Evolutionary conservation across 1,140 invertebrate genomes (phyloP).

Genomic region (Tenebrio molitor): DNA sequence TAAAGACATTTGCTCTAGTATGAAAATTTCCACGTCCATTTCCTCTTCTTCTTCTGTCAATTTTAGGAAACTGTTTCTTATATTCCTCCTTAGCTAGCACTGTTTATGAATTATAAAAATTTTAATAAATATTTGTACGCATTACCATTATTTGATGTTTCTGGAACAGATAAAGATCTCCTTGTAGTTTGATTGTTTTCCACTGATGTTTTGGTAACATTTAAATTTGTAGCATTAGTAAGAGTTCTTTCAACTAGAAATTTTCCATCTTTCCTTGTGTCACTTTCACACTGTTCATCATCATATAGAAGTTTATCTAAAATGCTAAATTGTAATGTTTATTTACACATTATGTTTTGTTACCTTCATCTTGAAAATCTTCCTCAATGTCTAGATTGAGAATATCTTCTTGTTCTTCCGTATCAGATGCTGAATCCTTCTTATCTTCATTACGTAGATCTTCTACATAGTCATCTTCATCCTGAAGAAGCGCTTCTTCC

Average conservation of each 20-base stretch:
- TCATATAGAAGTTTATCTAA: slow-evolving; percentile 13
- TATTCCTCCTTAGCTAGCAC: too few species aligned
- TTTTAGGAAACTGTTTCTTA: background rate
- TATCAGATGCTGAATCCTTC: slow-evolving; percentile 14
- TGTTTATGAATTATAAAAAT: too few species aligned
- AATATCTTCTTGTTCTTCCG: slow-evolving; percentile 5
- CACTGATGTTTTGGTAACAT: background rate
- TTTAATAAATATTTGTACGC: too few species aligned
- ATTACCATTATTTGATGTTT: too few species aligned
- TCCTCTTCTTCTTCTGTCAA: slow-evolving; percentile 18
- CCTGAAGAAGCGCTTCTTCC: slow-evolving; percentile 47
- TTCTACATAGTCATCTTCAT: background rate
- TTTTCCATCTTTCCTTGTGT: slow-evolving; percentile 7
- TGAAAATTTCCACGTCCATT: background rate
- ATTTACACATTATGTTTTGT: background rate
- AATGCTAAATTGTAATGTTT: background rate
- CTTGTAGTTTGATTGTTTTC: too few species aligned
- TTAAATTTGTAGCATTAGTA: background rate
- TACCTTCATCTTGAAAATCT: slow-evolving; percentile 29
- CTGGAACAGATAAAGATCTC: too few species aligned
- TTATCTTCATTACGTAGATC: background rate
- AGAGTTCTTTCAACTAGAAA: background rate
- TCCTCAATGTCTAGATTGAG: slow-evolving; percentile 4
- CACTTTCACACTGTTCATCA: background rate
- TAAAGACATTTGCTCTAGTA: background rate